A percentile compares a stretch with the other conserved stretches of the same genome.
Conservation (phyloP, 2,797 vertebrate genomes). For the Xerus rutilus region DNA sequence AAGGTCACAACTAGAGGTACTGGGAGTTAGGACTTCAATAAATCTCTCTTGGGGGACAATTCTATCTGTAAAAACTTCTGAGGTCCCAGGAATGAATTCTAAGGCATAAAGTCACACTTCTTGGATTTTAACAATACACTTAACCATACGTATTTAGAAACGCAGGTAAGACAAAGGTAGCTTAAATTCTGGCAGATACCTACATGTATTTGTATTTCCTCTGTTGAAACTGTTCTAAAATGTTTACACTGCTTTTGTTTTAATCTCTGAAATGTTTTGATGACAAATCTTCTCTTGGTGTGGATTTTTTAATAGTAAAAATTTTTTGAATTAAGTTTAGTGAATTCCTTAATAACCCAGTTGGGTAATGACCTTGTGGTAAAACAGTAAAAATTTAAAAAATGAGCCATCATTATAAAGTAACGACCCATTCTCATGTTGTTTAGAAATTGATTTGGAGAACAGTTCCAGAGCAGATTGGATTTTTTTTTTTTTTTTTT, state of each 20-base stretch:
- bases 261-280: not conserved
- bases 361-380: not conserved
- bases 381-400: too few species aligned
- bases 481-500: too few species aligned
- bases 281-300: not conserved
- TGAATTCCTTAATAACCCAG: not conserved
- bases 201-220: not conserved
- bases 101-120: not conserved
- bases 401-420: not conserved
- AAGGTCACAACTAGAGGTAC: too few species aligned
- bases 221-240: not conserved
- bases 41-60: not conserved
- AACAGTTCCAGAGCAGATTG: not conserved
- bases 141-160: not conserved
- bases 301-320: not conserved
- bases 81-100: not conserved
- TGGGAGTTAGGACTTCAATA: too few species aligned
- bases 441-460: not conserved
- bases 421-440: not conserved
- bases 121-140: not conserved
- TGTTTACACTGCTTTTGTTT: not conserved
- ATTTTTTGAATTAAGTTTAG: not conserved
- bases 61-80: fast-evolving
- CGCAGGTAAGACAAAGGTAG: not conserved
- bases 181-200: not conserved